phyloP scores from a whole-genome alignment of 2,888 invertebrate genomes.

The Drosophila antonietae region DNA sequence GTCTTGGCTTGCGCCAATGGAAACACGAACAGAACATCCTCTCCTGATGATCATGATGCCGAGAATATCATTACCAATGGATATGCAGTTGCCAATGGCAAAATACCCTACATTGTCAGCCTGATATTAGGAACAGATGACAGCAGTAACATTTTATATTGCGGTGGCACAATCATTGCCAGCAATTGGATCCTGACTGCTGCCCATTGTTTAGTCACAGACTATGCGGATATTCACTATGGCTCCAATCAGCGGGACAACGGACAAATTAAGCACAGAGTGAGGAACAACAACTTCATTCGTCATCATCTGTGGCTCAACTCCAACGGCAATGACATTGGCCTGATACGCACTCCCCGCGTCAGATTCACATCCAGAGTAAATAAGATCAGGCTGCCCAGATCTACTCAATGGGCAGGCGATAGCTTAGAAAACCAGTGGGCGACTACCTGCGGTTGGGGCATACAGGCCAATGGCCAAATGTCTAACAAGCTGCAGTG shows the following conservation, averaged over 20 bases:
- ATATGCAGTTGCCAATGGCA: constrained; percentile 46
- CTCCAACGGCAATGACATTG: constrained; percentile 63
- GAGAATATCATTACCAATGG: constrained; percentile 62
- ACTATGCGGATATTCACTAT: constrained; percentile 55
- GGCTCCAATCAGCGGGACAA: constrained; percentile 47
- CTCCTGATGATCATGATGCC: background rate
- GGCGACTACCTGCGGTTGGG: constrained; percentile 85
- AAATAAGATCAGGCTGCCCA: constrained; percentile 49
- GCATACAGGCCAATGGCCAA: constrained; percentile 64
- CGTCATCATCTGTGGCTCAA: constrained; percentile 25
- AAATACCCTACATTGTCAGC: constrained; percentile 68
- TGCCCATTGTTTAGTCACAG: constrained; percentile 49
- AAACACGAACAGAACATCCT: background rate
- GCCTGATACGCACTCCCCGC: constrained; percentile 61
- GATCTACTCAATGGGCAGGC: constrained; percentile 14
- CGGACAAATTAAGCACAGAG: constrained; percentile 35
- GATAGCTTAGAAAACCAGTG: constrained; percentile 66
- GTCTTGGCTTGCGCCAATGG: constrained; percentile 21
- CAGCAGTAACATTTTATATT: constrained; percentile 32
- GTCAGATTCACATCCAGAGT: constrained; percentile 37
- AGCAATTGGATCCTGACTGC: constrained; percentile 46
- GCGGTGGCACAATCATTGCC: constrained; percentile 48
- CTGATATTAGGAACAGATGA: constrained; percentile 44
- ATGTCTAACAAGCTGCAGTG: constrained; percentile 75
- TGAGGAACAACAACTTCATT: constrained; percentile 22